A percentile compares a stretch with the other conserved stretches of the same genome.
Evolutionary conservation across 23 tunicate genomes (phyloP).

Genomic region (Halocynthia roretzi): DNA sequence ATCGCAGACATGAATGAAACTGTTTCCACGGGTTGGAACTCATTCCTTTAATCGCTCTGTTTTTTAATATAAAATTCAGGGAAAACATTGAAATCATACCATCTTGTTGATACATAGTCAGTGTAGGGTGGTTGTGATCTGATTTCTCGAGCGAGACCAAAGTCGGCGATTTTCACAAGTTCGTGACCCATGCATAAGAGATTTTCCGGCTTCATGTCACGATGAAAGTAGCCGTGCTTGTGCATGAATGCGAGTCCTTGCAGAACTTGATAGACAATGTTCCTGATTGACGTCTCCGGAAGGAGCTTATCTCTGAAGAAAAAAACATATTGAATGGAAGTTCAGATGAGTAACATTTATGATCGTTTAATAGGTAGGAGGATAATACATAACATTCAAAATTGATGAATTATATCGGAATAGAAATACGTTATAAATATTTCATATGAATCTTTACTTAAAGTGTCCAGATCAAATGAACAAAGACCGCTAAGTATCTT

Average conservation of each 20-base stretch:
- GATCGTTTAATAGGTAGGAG: not conserved
- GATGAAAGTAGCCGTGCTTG: slow-evolving; percentile 90
- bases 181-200: slow-evolving; percentile 98
- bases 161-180: slow-evolving; percentile 95
- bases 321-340: not conserved
- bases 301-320: slow-evolving; percentile 55
- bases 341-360: not conserved
- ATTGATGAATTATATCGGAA: not conserved
- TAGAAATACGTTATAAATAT: not conserved
- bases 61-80: not conserved
- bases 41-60: no score
- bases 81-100: slow-evolving; percentile 37
- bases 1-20: no score
- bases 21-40: no score
- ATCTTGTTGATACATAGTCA: slow-evolving; percentile 98
- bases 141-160: slow-evolving; percentile 97
- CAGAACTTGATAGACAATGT: slow-evolving; percentile 87
- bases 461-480: no score
- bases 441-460: not conserved
- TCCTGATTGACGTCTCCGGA: slow-evolving; percentile 90
- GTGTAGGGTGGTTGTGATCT: slow-evolving; percentile 98
- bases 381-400: no score
- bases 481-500: no score
- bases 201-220: slow-evolving; percentile 99
- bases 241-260: slow-evolving; percentile 97